phyloP scores from a whole-genome alignment of 1,140 invertebrate genomes.

The Carposina sasakii region DNA sequence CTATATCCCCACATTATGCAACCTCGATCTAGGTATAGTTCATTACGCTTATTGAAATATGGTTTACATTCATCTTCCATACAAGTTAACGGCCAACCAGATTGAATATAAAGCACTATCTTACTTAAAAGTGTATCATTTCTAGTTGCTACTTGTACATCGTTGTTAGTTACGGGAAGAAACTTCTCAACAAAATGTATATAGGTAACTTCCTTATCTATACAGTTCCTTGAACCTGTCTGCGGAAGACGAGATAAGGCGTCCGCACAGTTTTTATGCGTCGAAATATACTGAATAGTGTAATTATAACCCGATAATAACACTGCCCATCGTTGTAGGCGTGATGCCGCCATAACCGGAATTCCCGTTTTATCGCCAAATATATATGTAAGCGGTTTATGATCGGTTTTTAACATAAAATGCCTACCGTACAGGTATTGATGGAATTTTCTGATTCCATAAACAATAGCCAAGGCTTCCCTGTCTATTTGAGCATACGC shows the following conservation, averaged over 20 bases:
- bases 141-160: not conserved
- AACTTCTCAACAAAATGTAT: conserved; percentile 6
- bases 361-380: conserved; percentile 44
- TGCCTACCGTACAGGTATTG: conserved; percentile 68
- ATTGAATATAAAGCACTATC: conserved; percentile 7
- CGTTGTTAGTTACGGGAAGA: not conserved
- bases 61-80: not conserved
- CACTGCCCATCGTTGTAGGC: conserved; percentile 47
- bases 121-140: conserved; percentile 7
- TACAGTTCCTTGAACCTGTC: not conserved
- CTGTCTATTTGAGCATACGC: conserved; percentile 59
- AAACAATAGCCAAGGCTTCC: conserved; percentile 36
- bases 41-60: conserved; percentile 5
- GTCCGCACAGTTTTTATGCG: conserved; percentile 36
- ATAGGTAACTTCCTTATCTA: conserved; percentile 7
- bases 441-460: conserved; percentile 57
- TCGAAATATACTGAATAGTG: conserved; percentile 36
- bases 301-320: conserved; percentile 47
- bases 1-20: conserved; percentile 12
- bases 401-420: conserved; percentile 57
- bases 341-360: conserved; percentile 34
- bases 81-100: conserved; percentile 15
- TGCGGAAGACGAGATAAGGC: conserved; percentile 31
- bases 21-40: conserved; percentile 13
- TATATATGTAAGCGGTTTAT: conserved; percentile 56